Evolutionary conservation across 1,140 invertebrate genomes (phyloP).

Genomic region (Micrasema minimum): DNA sequence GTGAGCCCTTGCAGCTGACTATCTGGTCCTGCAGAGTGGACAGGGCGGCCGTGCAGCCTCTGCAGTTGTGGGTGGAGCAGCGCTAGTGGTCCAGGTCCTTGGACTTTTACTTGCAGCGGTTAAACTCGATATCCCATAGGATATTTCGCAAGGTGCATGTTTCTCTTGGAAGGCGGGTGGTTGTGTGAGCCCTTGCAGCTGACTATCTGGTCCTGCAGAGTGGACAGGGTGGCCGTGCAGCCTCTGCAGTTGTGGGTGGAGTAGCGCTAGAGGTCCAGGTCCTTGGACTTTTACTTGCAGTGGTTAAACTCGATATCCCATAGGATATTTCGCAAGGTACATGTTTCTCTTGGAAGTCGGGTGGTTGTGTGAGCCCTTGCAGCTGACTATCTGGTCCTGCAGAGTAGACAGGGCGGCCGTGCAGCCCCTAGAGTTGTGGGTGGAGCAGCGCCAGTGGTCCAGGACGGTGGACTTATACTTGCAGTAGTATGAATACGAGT

Average conservation of each 20-base stretch:
- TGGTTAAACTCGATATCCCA: too few species aligned
- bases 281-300: too few species aligned
- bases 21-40: background rate
- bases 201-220: constrained; percentile 1
- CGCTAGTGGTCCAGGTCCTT: constrained; percentile 12
- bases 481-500: too few species aligned
- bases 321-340: too few species aligned
- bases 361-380: constrained; percentile 22
- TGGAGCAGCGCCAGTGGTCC: constrained; percentile 24
- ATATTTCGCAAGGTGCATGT: too few species aligned
- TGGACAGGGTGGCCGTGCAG: constrained; percentile 7
- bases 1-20: too few species aligned
- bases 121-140: too few species aligned
- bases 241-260: constrained; percentile 1
- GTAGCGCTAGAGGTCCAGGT: constrained; percentile 11
- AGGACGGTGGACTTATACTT: too few species aligned
- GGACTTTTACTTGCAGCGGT: too few species aligned
- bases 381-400: background rate
- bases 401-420: background rate
- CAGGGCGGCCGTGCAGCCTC: constrained; percentile 1
- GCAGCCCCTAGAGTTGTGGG: constrained; percentile 6
- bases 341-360: too few species aligned
- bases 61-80: constrained; percentile 10
- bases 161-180: constrained; percentile 46
- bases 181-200: constrained; percentile 43